Conservation (phyloP, 2,888 invertebrate species). For the Drosophila maculinotata region DNA sequence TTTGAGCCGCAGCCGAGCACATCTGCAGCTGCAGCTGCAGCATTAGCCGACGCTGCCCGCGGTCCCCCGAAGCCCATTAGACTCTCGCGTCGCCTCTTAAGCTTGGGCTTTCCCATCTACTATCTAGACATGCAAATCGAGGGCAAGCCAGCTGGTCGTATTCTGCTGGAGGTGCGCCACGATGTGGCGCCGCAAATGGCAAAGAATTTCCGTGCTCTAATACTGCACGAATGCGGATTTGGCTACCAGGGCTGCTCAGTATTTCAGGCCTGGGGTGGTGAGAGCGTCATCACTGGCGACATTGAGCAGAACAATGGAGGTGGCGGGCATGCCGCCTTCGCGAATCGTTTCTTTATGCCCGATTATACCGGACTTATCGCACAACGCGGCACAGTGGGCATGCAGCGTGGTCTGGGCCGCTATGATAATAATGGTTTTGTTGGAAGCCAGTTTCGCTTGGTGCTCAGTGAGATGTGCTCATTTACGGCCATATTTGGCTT, state of each 20-base stretch:
- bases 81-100: background rate
- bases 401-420: slow-evolving; percentile 5
- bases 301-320: slow-evolving; percentile 93
- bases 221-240: slow-evolving; percentile 87
- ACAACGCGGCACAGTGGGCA: slow-evolving; percentile 89
- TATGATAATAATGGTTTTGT: slow-evolving; percentile 5
- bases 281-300: slow-evolving; percentile 93
- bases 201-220: slow-evolving; percentile 86
- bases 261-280: slow-evolving; percentile 93
- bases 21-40: background rate
- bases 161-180: slow-evolving; percentile 91
- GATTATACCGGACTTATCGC: slow-evolving; percentile 91
- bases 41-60: no score
- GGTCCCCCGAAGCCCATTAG: background rate
- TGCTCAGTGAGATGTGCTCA: background rate
- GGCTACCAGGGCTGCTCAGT: slow-evolving; percentile 92
- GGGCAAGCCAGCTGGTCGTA: slow-evolving; percentile 89
- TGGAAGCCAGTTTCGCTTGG: slow-evolving; percentile 22
- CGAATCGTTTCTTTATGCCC: slow-evolving; percentile 92
- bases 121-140: slow-evolving; percentile 85
- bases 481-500: slow-evolving; percentile 18
- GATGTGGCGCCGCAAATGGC: slow-evolving; percentile 93
- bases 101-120: slow-evolving; percentile 1
- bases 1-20: no score
- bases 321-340: slow-evolving; percentile 91